These are phyloP conservation scores for Hemibagrus wyckioides DNA, from an alignment of 2,113 vertebrate species.

Conservation along the genomic window DNA sequence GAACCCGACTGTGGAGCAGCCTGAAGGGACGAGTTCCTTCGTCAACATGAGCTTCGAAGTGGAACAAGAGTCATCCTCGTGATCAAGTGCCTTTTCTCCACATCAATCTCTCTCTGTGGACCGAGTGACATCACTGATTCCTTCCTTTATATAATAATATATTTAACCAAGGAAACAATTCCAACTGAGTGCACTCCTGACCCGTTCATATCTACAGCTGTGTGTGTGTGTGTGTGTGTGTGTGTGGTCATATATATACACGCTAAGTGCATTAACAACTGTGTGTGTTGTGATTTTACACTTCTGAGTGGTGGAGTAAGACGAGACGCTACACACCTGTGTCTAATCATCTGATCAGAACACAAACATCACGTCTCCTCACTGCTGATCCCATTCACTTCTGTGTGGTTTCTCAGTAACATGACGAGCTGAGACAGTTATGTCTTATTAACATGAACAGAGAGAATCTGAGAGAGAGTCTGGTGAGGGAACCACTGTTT, in stretches of 20 bases:
- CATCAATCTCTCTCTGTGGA: background rate
- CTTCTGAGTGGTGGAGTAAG: background rate
- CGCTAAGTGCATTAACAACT: background rate
- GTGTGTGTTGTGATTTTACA: background rate
- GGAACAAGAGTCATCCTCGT: conserved; percentile 71
- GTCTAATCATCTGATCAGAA: background rate
- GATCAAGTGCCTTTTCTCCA: background rate
- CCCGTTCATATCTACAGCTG: background rate
- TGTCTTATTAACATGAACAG: background rate
- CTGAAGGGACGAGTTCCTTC: conserved; percentile 82
- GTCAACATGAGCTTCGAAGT: conserved; percentile 92
- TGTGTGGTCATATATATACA: background rate
- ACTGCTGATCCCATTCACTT: background rate
- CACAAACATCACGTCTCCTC: background rate
- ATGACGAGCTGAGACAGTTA: too few relatives aligned
- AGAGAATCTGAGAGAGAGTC: background rate
- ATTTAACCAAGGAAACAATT: background rate
- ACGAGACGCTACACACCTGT: background rate
- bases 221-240: background rate
- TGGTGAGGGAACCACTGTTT: background rate
- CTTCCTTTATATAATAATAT: background rate
- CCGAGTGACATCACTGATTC: background rate
- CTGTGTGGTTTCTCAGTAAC: background rate
- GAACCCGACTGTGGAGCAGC: conserved; percentile 78
- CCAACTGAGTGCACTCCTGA: background rate